These are phyloP conservation scores for Zaprionus bogoriensis DNA, from an alignment of 2,888 invertebrate species.

Conservation along the genomic window DNA sequence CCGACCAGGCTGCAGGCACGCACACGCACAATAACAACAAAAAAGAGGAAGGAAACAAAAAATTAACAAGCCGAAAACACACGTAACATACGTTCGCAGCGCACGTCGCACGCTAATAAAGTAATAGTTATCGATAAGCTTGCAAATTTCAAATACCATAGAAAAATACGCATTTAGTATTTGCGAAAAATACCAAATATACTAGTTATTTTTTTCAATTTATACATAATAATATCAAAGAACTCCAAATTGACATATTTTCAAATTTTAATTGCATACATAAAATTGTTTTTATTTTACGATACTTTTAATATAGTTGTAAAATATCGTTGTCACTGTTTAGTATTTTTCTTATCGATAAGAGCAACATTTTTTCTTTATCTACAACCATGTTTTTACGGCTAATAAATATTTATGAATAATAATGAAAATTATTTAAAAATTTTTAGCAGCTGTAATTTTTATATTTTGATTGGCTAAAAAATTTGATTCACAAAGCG, in stretches of 20 bases:
- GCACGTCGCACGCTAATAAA: slow-evolving; percentile 58
- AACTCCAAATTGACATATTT: not conserved
- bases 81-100: slow-evolving; percentile 68
- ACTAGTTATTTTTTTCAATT: not conserved
- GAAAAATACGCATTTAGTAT: slow-evolving; percentile 29
- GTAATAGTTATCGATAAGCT: slow-evolving; percentile 40
- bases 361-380: not conserved
- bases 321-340: not conserved
- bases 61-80: slow-evolving; percentile 70
- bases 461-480: not conserved
- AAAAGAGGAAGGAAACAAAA: slow-evolving; percentile 57
- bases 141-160: slow-evolving; percentile 3
- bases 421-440: not conserved
- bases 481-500: not conserved
- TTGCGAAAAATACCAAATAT: slow-evolving; percentile 27
- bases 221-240: not conserved
- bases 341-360: not conserved
- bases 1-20: slow-evolving; percentile 30
- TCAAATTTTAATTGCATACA: not conserved
- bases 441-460: not conserved
- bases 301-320: not conserved
- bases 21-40: slow-evolving; percentile 62
- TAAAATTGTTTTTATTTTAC: not conserved
- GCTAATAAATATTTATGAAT: too few relatives aligned
- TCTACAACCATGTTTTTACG: too few relatives aligned